These are phyloP conservation scores for Callosobruchus maculatus DNA, from an alignment of 2,888 invertebrate species.

Conservation along the genomic window DNA sequence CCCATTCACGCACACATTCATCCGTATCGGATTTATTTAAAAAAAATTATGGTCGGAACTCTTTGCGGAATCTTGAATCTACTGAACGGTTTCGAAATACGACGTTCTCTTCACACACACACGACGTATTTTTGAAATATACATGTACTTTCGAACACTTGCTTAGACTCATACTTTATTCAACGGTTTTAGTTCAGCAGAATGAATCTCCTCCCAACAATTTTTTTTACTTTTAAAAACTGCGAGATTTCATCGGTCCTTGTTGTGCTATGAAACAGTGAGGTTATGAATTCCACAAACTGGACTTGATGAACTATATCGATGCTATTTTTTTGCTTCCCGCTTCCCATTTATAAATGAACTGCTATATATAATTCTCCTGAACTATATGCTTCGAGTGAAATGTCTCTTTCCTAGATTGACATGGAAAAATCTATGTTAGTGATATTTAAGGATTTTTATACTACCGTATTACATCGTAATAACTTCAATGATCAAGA, in stretches of 20 bases:
- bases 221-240: neutral
- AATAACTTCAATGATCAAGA: neutral
- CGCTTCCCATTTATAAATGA: neutral
- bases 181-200: neutral
- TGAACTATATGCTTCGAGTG: neutral
- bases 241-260: neutral
- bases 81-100: neutral
- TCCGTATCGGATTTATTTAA: slow-evolving; percentile 47
- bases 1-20: slow-evolving; percentile 48
- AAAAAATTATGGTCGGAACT: neutral
- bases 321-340: neutral
- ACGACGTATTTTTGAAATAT: neutral
- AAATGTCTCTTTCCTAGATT: neutral
- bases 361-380: neutral
- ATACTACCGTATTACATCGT: neutral
- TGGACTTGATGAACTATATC: neutral
- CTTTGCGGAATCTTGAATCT: neutral
- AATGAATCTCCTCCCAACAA: neutral
- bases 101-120: neutral
- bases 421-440: neutral
- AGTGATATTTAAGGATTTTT: neutral
- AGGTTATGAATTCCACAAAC: neutral
- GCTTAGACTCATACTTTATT: neutral
- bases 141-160: neutral
- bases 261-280: neutral